Evolutionary conservation across 2,888 invertebrate genomes (phyloP).

Genomic region (Hanleya hanleyi): DNA sequence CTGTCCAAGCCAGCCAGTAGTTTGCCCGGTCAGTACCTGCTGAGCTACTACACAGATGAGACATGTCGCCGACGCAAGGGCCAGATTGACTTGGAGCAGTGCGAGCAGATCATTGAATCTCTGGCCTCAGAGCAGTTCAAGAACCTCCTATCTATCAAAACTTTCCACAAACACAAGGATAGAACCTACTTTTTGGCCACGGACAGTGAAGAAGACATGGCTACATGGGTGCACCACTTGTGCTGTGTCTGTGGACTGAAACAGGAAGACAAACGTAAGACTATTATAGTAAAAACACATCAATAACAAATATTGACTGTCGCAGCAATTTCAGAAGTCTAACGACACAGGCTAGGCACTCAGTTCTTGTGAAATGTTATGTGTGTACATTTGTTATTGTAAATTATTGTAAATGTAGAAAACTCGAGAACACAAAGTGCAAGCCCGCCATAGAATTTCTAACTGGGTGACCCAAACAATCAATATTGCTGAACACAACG

Average conservation of each 20-base stretch:
- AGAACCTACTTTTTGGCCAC: conserved; percentile 94
- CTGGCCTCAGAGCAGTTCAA: conserved; percentile 66
- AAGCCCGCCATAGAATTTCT: too few relatives aligned
- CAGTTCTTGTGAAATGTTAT: too few relatives aligned
- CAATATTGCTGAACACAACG: too few relatives aligned
- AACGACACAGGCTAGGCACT: too few relatives aligned
- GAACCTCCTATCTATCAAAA: conserved; percentile 67
- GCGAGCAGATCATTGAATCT: conserved; percentile 86
- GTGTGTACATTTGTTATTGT: too few relatives aligned
- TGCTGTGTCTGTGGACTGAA: conserved; percentile 88
- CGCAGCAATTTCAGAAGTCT: too few relatives aligned
- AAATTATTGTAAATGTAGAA: too few relatives aligned
- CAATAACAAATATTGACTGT: too few relatives aligned
- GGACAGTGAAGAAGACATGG: conserved; percentile 93
- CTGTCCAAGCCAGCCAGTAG: conserved; percentile 89
- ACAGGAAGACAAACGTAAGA: conserved; percentile 63
- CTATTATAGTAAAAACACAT: too few relatives aligned
- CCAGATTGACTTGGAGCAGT: conserved; percentile 91
- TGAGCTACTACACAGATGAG: conserved; percentile 92
- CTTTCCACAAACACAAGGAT: conserved; percentile 76
- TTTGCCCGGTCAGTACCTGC: conserved; percentile 92
- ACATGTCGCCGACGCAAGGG: conserved; percentile 69
- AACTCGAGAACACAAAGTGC: too few relatives aligned
- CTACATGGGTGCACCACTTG: conserved; percentile 94
- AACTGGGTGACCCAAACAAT: too few relatives aligned